Percentiles rank a stretch among this genome's conserved stretches.
These are phyloP conservation scores for Pollenia angustigena DNA, from an alignment of 2,888 invertebrate species.

Conservation along the genomic window DNA sequence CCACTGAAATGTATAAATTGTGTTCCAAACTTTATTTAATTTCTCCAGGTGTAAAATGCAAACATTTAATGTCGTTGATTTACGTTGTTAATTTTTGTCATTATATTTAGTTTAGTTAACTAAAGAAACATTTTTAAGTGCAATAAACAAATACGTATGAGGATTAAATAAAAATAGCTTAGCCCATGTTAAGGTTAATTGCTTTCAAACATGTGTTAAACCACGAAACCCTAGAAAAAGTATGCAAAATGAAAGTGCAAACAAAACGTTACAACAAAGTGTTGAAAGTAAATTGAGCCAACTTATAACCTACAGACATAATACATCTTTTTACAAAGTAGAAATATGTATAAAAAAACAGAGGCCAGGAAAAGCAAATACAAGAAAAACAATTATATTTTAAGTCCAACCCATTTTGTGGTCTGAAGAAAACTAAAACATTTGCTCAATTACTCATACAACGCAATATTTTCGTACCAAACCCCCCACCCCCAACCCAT, in stretches of 20 bases:
- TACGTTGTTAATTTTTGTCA: constrained; percentile 4
- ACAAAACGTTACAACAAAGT: constrained; percentile 7
- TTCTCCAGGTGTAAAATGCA: constrained; percentile 10
- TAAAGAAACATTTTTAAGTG: constrained; percentile 56
- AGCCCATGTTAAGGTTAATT: constrained; percentile 72
- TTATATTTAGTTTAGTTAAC: constrained; percentile 40
- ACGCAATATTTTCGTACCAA: neutral
- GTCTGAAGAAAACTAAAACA: neutral
- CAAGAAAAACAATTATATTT: constrained; percentile 10
- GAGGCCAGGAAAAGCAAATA: neutral
- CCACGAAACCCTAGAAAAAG: constrained; percentile 67
- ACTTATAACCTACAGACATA: neutral
- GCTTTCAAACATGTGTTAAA: constrained; percentile 51
- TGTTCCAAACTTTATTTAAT: neutral
- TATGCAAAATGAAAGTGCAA: neutral
- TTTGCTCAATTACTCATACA: neutral
- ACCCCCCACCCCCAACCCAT: neutral
- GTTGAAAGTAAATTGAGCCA: constrained; percentile 39
- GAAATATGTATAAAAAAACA: neutral
- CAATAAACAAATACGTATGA: neutral
- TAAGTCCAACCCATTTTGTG: constrained; percentile 5
- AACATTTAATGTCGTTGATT: neutral
- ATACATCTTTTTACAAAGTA: neutral
- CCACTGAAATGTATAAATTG: no score
- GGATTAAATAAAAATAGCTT: constrained; percentile 61